These are phyloP conservation scores for Pararge aegeria DNA, from an alignment of 1,140 invertebrate genomes.

Conservation along the genomic window DNA sequence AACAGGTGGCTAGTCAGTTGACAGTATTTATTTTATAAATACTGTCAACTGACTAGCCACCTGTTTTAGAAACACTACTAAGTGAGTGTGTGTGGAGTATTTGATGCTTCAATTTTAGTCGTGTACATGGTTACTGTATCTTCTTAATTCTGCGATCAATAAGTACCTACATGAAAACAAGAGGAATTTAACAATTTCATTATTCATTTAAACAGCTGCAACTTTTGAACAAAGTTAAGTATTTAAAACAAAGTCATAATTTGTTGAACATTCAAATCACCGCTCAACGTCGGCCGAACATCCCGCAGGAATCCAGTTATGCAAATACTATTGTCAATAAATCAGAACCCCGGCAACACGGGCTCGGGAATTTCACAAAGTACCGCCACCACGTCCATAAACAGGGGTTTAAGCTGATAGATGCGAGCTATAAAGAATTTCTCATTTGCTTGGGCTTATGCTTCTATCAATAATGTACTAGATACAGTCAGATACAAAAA, in stretches of 20 bases:
- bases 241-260: not conserved
- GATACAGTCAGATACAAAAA: no score
- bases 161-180: no score
- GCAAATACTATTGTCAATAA: slow-evolving; percentile 9
- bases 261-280: slow-evolving; percentile 3
- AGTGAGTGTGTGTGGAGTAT: no score
- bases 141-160: no score
- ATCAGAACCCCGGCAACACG: not conserved
- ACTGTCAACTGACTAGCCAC: no score
- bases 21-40: no score
- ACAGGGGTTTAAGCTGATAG: slow-evolving; percentile 4
- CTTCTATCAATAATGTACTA: not conserved
- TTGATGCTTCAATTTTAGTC: no score
- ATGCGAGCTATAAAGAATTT: slow-evolving; percentile 1
- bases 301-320: slow-evolving; percentile 7
- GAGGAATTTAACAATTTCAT: not conserved
- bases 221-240: not conserved
- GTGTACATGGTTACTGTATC: no score
- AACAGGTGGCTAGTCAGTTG: no score
- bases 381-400: not conserved
- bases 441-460: not conserved
- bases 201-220: not conserved
- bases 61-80: no score
- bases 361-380: slow-evolving; percentile 1
- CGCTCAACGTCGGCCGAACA: not conserved